These are phyloP conservation scores for Macrotus californicus DNA, from an alignment of 2,113 vertebrate genomes.

Conservation along the genomic window DNA sequence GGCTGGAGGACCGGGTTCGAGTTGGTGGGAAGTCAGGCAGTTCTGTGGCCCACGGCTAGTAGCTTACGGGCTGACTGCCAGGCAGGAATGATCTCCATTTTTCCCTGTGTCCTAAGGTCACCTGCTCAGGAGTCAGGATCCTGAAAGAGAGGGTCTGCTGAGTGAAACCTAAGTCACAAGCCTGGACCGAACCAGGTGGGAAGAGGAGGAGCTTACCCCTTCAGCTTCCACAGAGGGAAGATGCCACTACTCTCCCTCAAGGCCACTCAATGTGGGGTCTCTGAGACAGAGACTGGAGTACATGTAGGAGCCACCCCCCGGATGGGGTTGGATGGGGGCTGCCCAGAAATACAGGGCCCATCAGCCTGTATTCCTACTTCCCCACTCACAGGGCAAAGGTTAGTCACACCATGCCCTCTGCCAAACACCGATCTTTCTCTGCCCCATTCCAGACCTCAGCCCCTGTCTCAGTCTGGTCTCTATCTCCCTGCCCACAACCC, in stretches of 20 bases:
- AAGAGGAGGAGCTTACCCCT: not conserved
- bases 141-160: not conserved
- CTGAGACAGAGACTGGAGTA: not conserved
- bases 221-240: not conserved
- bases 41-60: not conserved
- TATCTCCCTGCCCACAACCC: not conserved
- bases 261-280: not conserved
- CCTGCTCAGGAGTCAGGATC: not conserved
- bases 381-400: not conserved
- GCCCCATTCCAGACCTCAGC: not conserved
- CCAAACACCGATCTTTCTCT: not conserved
- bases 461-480: not conserved
- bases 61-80: not conserved
- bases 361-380: not conserved
- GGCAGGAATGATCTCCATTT: not conserved
- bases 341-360: not conserved
- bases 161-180: not conserved
- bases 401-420: not conserved
- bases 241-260: not conserved
- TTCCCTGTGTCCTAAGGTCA: not conserved
- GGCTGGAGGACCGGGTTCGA: too few relatives aligned
- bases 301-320: not conserved
- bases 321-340: not conserved
- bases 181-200: not conserved
- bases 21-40: not conserved